These are phyloP conservation scores for Lepidurus arcticus DNA, from an alignment of 1,140 invertebrate species.

Conservation along the genomic window DNA sequence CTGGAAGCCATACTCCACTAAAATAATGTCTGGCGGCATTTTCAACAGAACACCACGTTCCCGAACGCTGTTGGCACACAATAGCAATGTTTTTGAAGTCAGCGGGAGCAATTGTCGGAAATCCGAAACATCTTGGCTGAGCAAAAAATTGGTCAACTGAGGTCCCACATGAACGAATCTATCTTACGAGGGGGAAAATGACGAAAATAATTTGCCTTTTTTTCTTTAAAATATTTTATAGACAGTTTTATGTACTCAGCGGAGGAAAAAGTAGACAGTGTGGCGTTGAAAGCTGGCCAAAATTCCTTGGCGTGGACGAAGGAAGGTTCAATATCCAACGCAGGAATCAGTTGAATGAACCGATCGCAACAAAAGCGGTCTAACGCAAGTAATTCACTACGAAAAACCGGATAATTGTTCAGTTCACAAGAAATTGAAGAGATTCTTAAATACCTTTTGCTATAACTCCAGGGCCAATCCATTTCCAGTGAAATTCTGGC, in stretches of 20 bases:
- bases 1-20: constrained; percentile 60
- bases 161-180: constrained; percentile 58
- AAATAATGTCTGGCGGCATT: constrained; percentile 54
- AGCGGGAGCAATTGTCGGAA: constrained; percentile 52
- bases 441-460: constrained; percentile 46
- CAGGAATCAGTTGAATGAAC: constrained; percentile 53
- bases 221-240: constrained; percentile 28
- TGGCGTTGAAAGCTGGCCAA: constrained; percentile 37
- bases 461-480: constrained; percentile 51
- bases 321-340: constrained; percentile 55
- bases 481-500: constrained; percentile 49
- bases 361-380: constrained; percentile 56
- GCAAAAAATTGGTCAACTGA: constrained; percentile 54
- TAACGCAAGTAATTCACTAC: constrained; percentile 57
- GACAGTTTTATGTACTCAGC: constrained; percentile 44
- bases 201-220: constrained; percentile 25
- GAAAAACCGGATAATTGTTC: constrained; percentile 34
- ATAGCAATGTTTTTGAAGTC: constrained; percentile 50
- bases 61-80: constrained; percentile 53
- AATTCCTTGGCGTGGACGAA: constrained; percentile 53
- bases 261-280: constrained; percentile 45
- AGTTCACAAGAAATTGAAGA: constrained; percentile 23
- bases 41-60: constrained; percentile 44
- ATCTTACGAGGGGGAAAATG: constrained; percentile 36
- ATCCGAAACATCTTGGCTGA: constrained; percentile 47